Base-by-base conservation (phyloP, 2,113 vertebrate genomes). In the Gambusia holbrooki region DNA sequence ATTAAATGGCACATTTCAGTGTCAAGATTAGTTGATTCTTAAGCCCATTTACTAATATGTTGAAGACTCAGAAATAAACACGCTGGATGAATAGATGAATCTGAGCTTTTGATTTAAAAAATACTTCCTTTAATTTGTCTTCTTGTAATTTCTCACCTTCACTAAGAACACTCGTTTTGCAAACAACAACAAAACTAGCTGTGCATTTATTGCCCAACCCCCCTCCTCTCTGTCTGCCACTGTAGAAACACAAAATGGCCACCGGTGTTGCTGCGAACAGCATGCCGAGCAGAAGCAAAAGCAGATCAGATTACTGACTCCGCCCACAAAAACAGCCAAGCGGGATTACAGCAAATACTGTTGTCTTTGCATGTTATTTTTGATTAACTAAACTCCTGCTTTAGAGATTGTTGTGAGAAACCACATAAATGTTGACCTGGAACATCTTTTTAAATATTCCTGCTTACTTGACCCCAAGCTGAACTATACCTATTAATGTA, bases 201-300 rank as follows among this genome's bases (percentile, higher is more conserved):
- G 66, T 71, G 51, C n/a, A 48, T 68, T 75, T 62, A 79, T 73
- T 79, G 81, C 86, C 86, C 88, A 81, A 60, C 87, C 85, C 63
- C 73, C 71, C 29, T 58, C 51, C 25, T 58, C 82, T 74, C 61
- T 32, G 63, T 77, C 73, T 87, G 73, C 51, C 83, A 81, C 72
- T 88, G 83, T 80, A 92, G 79, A 89, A 84, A 85, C 89, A 87
- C 85, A 94, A 94, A 92, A 93, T 93, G 92, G 92, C 92, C 89
- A 88, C 93, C 91, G 90, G 91, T 67, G 82, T 85, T 89, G 77
- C 84, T 91, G 81, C n/a, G 77, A 90, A 87, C 81, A 89, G 88
- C 83, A 84, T 82, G 87, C 88, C 76, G 82, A 91, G 79, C 78
- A 87, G 71, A 84, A 48, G 45, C 78, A 70, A 5, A 66, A 90